Conservation (phyloP, 2,888 invertebrate species). For the Spodoptera exigua region DNA sequence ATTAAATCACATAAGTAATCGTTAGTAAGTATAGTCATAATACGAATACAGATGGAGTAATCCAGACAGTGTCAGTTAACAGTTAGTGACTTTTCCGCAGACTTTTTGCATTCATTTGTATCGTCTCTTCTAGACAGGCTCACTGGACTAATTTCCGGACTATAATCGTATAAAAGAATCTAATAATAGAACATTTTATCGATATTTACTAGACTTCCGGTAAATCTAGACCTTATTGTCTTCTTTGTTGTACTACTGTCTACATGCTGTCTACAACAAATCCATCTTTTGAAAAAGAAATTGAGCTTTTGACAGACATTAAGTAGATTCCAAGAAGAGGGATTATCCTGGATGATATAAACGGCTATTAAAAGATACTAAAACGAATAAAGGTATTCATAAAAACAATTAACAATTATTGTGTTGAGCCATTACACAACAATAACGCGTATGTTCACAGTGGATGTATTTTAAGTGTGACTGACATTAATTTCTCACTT, state of each 20-base stretch:
- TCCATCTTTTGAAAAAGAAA: too few species aligned
- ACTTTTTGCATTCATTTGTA: background rate
- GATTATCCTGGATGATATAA: background rate
- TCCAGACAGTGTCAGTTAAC: too few species aligned
- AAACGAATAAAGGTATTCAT: too few species aligned
- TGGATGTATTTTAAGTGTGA: constrained; percentile 24
- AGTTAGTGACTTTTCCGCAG: too few species aligned
- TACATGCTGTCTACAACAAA: too few species aligned
- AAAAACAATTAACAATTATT: background rate
- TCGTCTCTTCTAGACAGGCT: constrained; percentile 25
- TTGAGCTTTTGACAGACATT: too few species aligned
- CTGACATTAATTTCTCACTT: constrained; percentile 36
- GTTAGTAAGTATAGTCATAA: too few species aligned
- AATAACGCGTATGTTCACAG: constrained; percentile 5
- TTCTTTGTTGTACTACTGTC: too few species aligned
- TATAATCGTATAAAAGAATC: constrained; percentile 7
- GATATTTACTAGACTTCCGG: constrained; percentile 10
- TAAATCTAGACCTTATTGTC: background rate
- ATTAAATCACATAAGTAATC: too few species aligned
- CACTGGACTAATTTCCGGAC: constrained; percentile 30
- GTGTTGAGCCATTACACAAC: constrained; percentile 1
- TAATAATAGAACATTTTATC: constrained; percentile 21
- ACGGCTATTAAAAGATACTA: background rate
- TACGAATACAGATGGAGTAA: too few species aligned
- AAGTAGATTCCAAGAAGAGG: too few species aligned